Evolutionary conservation across 2,113 vertebrate species (phyloP).

Genomic region (Melanostigma gelatinosum): DNA sequence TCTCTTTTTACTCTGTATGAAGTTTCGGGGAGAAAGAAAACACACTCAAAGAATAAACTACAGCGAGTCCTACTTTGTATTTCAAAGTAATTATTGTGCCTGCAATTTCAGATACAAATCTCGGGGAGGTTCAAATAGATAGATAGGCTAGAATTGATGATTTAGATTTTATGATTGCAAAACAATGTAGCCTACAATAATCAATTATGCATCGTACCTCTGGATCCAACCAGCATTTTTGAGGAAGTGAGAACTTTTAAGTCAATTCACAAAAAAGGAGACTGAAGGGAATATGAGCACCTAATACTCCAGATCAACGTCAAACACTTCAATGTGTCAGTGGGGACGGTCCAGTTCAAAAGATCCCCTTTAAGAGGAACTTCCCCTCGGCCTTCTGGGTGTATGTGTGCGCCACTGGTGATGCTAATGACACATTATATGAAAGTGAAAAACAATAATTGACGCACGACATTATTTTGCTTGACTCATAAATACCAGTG

Average conservation of each 20-base stretch:
- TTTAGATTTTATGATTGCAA: background rate
- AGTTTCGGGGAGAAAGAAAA: background rate
- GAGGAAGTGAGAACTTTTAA: background rate
- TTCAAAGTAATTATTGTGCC: background rate
- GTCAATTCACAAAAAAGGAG: background rate
- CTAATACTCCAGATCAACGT: background rate
- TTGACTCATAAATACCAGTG: background rate
- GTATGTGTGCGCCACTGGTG: background rate
- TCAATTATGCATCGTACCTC: background rate
- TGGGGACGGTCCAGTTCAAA: slow-evolving; percentile 22
- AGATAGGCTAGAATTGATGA: too few relatives aligned
- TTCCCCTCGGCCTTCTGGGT: background rate
- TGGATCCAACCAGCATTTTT: background rate
- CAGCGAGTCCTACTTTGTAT: background rate
- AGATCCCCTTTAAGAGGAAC: slow-evolving; percentile 13
- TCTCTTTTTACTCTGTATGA: background rate
- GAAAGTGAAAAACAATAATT: slow-evolving; percentile 14
- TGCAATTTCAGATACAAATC: background rate
- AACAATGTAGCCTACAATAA: background rate
- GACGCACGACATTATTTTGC: slow-evolving; percentile 4
- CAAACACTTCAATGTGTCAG: slow-evolving; percentile 8
- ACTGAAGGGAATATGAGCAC: background rate
- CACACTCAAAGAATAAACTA: background rate
- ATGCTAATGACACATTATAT: slow-evolving; percentile 9
- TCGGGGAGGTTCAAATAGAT: background rate